Base-by-base conservation (phyloP, 2,113 vertebrate genomes). In the Aramus guarauna region DNA sequence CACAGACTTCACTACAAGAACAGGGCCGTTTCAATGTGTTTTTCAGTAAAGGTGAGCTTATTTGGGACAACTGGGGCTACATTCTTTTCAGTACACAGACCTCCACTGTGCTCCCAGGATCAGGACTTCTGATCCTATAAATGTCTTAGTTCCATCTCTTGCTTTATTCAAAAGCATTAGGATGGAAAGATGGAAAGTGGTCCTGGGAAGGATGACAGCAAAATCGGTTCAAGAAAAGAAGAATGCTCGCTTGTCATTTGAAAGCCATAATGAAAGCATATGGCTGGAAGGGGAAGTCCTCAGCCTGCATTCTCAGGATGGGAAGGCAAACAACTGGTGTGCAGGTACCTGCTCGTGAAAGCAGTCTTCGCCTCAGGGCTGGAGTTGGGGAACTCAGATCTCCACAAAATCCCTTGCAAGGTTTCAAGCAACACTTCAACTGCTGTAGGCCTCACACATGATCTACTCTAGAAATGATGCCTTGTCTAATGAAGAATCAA, bases 191-290 rank as follows among this genome's bases (percentile, higher is more conserved):
- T 9, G 17, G 9, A 22, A 39, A 68, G 43, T n/a, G 26, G 32
- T 77, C 45, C 59, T 77, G 37, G 29, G 80, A 78, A 55, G 23
- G 39, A 75, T 6, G 21, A 84, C 3, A 16, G n/a, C 34, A 71
- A 76, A 83, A 74, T 3, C 4, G 1, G 17, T 78, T 67, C 59
- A 84, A 77, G 68, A 53, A 69, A 84, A 68, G 64, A 71, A 60
- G 43, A 55, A 77, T 0, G 0, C 27, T 68, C 3, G 2, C 16
- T 86, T 56, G 52, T 56, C 23, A 75, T 30, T 50, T 52, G 34
- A 89, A 74, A 92, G 52, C 43, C 22, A 15, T 39, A 78, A 48
- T 2, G 2, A 74, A 80, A 59, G 47, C 1, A 2, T 36, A 39
- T 10, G 30, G 23, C 56, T 92, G 67, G 36, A 52, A 78, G 47